Percentiles rank a stretch among this genome's conserved stretches.
Conservation (phyloP, 1,140 invertebrate species). For the Pinna nobilis region DNA sequence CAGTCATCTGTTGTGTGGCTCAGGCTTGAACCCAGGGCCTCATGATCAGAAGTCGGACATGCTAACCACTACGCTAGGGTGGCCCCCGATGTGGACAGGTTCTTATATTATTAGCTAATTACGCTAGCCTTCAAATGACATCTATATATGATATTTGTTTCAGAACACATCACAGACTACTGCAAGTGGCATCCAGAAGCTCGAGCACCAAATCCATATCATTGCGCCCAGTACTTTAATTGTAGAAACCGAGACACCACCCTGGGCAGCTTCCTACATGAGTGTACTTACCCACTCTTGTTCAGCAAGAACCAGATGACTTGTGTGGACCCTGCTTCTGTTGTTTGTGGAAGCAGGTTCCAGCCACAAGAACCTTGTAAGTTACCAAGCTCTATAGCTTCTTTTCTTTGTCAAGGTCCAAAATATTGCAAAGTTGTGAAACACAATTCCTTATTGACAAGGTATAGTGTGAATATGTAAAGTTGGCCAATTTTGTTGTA, state of each 20-base stretch:
- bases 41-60: too few relatives aligned
- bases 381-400: neutral
- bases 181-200: constrained; percentile 40
- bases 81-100: too few relatives aligned
- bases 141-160: neutral
- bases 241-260: constrained; percentile 24
- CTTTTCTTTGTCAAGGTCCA: too few relatives aligned
- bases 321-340: constrained; percentile 9
- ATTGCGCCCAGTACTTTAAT: constrained; percentile 51
- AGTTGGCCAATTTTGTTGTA: too few relatives aligned
- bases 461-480: too few relatives aligned
- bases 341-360: constrained; percentile 23
- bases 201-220: constrained; percentile 27
- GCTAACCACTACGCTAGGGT: too few relatives aligned
- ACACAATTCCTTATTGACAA: too few relatives aligned
- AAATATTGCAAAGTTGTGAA: too few relatives aligned
- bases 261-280: constrained; percentile 13
- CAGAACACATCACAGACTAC: constrained; percentile 42
- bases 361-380: constrained; percentile 28
- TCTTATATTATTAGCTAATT: too few relatives aligned
- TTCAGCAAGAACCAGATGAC: constrained; percentile 14
- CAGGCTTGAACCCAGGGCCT: too few relatives aligned
- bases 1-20: too few relatives aligned
- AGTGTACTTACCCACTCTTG: constrained; percentile 32
- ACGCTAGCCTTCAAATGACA: neutral